Evolutionary conservation across 1,140 invertebrate genomes (phyloP).

Genomic region (Apis cerana): DNA sequence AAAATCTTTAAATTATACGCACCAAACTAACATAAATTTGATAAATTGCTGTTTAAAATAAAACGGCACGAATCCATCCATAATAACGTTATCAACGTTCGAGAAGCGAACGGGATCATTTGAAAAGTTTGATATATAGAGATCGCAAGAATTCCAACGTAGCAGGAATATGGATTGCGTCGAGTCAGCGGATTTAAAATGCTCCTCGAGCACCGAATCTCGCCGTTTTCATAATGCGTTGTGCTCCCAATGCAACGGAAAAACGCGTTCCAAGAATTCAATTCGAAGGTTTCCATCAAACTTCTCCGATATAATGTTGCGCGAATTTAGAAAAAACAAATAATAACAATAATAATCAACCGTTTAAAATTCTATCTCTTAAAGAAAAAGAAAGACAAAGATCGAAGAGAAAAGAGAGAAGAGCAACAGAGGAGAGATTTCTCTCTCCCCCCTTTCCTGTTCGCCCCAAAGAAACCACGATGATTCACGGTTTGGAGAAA

Average conservation of each 20-base stretch:
- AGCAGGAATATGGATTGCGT: background rate
- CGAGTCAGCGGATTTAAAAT: conserved; percentile 26
- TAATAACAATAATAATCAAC: no score
- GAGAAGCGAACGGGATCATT: background rate
- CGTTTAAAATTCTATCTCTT: no score
- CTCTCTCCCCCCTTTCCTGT: no score
- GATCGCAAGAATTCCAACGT: conserved; percentile 13
- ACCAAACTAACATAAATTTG: no score
- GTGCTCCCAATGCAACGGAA: background rate
- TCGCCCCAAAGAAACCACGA: no score
- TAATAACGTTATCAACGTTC: background rate
- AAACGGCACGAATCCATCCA: background rate
- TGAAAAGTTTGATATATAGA: conserved; percentile 7
- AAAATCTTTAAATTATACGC: no score
- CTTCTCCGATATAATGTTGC: background rate
- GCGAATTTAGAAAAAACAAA: no score
- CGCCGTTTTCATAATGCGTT: background rate
- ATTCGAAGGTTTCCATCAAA: background rate
- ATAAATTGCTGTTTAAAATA: no score
- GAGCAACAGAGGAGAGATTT: no score
- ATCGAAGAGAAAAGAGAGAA: no score
- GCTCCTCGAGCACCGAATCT: background rate
- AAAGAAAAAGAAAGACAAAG: no score
- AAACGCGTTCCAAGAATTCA: background rate
- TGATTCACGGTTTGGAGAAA: no score